Evolutionary conservation across 2,113 vertebrate genomes (phyloP), one percentile per base, ranked within the genome.

Genomic region (Peromyscus polionotus): DNA sequence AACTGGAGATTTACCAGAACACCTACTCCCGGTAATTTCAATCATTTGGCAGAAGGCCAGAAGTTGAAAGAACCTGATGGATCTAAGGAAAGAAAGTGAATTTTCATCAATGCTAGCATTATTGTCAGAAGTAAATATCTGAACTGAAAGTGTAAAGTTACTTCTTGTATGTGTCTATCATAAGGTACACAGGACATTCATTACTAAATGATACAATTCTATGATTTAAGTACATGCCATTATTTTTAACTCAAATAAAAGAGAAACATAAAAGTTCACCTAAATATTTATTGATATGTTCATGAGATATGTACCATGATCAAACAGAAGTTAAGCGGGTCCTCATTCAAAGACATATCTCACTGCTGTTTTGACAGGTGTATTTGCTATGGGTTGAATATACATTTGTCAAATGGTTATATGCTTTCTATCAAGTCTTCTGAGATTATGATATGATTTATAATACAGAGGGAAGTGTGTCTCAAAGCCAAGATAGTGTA

Each of bases 381-480:
- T 13, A 22, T 20, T 89, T 73, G 19, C 2, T 70, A 9, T 83
- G 45, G 8, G 39, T 93, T 84, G 14, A 0, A 89, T 81, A 86
- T 5, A 76, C 59, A 22, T 73, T 79, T 54, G 5, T 73, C 51
- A 79, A 3, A 33, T 3, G 5, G 16, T 75, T 12, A 77, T 67
- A 48, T 31, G 42, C 42, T 19, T 26, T 42, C 54, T 19, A 0
- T 5, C 0, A 16, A 77, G 7, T 3, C 26, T 39, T 20, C 4
- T 72, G 51, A 7, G 16, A 33, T 33, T 95, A 20, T 92, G 48
- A 28, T 36, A 90, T 88, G 19, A 83, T 42, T 86, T 36, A 39
- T 1, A 91, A 45, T 26, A 48, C 2, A 20, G 11, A 31, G 13
- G 17, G 1, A 1, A 68, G 5, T 10, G 22, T 85, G 54, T 67